phyloP scores from a whole-genome alignment of 2,797 vertebrate species.

The Oreochromis mossambicus region DNA sequence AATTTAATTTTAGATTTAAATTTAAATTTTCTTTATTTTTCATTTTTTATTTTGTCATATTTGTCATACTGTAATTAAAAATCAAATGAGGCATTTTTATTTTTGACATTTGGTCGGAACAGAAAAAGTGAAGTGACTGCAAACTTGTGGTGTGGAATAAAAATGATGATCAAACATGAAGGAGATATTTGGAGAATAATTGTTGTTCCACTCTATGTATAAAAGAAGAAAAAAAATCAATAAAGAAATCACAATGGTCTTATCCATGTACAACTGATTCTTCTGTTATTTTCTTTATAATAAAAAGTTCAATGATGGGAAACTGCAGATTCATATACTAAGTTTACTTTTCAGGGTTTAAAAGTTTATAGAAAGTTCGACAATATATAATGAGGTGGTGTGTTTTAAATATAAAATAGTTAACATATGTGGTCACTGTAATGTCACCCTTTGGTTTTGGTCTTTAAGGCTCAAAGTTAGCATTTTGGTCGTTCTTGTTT shows the following conservation, averaged over 20 bases:
- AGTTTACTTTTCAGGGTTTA: neutral
- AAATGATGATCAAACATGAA: conserved; percentile 66
- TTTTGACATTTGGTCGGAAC: conserved; percentile 59
- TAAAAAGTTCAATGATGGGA: neutral
- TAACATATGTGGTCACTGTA: neutral
- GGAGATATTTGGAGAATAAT: conserved; percentile 62
- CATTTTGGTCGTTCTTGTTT: neutral
- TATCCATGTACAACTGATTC: conserved; percentile 56
- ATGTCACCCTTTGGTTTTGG: neutral
- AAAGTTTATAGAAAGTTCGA: neutral
- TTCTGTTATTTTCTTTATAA: conserved; percentile 1
- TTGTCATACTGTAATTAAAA: conserved; percentile 22
- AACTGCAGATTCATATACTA: neutral
- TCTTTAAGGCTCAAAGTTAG: neutral
- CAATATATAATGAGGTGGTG: neutral
- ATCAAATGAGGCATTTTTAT: conserved; percentile 39
- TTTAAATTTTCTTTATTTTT: neutral
- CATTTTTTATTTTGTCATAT: conserved; percentile 2
- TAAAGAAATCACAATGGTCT: conserved; percentile 74
- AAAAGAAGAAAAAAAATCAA: conserved; percentile 68
- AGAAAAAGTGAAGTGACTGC: conserved; percentile 64
- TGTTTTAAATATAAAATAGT: neutral
- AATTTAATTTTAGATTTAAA: neutral
- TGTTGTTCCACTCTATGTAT: conserved; percentile 76
- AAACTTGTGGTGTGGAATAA: conserved; percentile 69